Evolutionary conservation across 2,113 vertebrate genomes (phyloP).

Genomic region (Oreotrochilus melanogaster): DNA sequence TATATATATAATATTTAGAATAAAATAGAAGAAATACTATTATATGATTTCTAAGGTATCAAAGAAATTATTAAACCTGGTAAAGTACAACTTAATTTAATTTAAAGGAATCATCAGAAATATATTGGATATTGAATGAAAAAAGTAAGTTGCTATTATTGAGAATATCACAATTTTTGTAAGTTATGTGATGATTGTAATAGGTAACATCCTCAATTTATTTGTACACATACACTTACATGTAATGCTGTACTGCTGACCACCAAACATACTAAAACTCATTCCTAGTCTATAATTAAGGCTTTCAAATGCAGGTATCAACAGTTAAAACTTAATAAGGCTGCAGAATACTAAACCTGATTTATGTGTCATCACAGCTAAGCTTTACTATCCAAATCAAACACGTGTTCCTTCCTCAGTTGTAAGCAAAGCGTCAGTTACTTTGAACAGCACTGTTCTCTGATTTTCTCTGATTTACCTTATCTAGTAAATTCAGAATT

Average conservation of each 20-base stretch:
- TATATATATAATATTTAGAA: background rate
- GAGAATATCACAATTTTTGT: background rate
- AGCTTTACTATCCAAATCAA: background rate
- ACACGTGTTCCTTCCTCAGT: background rate
- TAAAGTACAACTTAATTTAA: background rate
- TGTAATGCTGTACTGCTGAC: background rate
- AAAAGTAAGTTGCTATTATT: background rate
- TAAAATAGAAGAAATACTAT: background rate
- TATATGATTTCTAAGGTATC: background rate
- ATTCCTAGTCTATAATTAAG: background rate
- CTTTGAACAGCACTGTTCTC: background rate
- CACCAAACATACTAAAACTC: background rate
- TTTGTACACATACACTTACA: background rate
- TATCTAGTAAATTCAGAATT: background rate
- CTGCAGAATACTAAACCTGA: background rate
- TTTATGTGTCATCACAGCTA: background rate
- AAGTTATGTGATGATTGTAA: too few relatives aligned
- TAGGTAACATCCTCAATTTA: too few relatives aligned
- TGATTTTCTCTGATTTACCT: background rate
- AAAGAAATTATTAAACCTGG: background rate
- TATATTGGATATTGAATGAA: background rate
- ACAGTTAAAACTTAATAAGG: background rate
- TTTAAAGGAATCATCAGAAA: background rate
- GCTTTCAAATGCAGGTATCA: background rate
- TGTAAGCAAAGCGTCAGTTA: background rate